A percentile compares a stretch with the other conserved stretches of the same genome.
phyloP scores from a whole-genome alignment of 37 sponge, comb jelly and placozoan genomes.

The Beroe ovata region DNA sequence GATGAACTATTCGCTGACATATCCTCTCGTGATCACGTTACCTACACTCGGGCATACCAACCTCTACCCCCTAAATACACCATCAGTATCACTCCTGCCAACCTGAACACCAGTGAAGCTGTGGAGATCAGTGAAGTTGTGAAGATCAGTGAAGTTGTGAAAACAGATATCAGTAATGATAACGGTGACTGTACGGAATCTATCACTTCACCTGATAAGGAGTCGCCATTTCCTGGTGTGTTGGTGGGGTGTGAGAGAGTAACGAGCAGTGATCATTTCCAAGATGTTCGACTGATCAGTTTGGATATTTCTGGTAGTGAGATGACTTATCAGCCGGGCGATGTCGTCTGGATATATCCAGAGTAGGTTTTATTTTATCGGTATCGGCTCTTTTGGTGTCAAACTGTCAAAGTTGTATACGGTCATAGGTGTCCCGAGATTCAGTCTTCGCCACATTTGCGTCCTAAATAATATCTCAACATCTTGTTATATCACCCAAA shows the following conservation, averaged over 20 bases:
- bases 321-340: slow-evolving; percentile 9
- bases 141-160: not conserved
- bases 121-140: not conserved
- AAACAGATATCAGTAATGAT: not conserved
- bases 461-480: too few relatives aligned
- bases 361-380: too few relatives aligned
- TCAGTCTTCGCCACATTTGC: too few relatives aligned
- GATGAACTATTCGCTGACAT: not conserved
- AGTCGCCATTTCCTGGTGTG: slow-evolving; percentile 71
- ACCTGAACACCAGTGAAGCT: not conserved
- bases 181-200: not conserved
- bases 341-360: slow-evolving; percentile 51
- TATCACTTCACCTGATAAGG: not conserved
- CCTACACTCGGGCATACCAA: not conserved
- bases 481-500: too few relatives aligned
- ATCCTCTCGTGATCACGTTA: not conserved
- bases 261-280: slow-evolving; percentile 84
- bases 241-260: slow-evolving; percentile 80
- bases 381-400: too few relatives aligned
- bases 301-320: slow-evolving; percentile 74
- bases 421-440: too few relatives aligned
- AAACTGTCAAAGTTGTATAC: too few relatives aligned
- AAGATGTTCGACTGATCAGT: slow-evolving; percentile 91
- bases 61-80: not conserved
- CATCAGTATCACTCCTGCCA: slow-evolving; percentile 3